Evolutionary conservation across 1,140 invertebrate species (phyloP), one percentile per base, ranked within the genome.

Genomic region (Patella vulgata): DNA sequence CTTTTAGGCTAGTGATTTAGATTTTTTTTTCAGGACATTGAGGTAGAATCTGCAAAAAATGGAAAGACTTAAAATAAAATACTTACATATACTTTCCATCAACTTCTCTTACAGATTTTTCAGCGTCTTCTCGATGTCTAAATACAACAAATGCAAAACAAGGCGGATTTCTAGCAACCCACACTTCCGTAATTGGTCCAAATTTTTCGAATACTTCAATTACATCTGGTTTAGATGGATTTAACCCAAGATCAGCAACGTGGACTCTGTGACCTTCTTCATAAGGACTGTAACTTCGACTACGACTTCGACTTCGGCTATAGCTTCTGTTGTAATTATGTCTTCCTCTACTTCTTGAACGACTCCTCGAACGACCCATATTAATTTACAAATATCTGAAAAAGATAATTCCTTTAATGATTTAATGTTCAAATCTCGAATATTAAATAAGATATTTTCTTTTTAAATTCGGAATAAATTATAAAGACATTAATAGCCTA

Each of bases 141-240:
- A 74, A 85, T 2, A 83, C 80, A 30, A 85, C 62, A 73, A 85
- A 84, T 9, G 82, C 81, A 76, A 85, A 85, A 55, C 83, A 83
- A 30, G 83, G 83, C n/a, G 82, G 82, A 50, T 77, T 81, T 57
- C 70, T 71, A 0, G 83, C 83, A 31, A 84, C 63, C 83, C 83
- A 85, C 5, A 84, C 71, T 63, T 85, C 83, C 31, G 70, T 62
- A 11, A 84, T 25, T 39, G 68, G 69, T n/a, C 83, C 83, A 78
- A 78, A 84, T 53, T 79, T 81, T 58, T 77, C 71, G 70, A 84
- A 85, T 23, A 59, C 59, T 58, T 69, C 73, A 33, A 74, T 74
- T 28, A 85, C 65, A 21, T 82, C 82, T 40, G 70, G 48, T 57
- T 80, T 77, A 5, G 76, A 75, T 14, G 74, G 73, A 59, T 78